A percentile compares a stretch with the other conserved stretches of the same genome.
phyloP scores from a whole-genome alignment of 2,797 vertebrate species.

The Microctenopoma steveboyesi region DNA sequence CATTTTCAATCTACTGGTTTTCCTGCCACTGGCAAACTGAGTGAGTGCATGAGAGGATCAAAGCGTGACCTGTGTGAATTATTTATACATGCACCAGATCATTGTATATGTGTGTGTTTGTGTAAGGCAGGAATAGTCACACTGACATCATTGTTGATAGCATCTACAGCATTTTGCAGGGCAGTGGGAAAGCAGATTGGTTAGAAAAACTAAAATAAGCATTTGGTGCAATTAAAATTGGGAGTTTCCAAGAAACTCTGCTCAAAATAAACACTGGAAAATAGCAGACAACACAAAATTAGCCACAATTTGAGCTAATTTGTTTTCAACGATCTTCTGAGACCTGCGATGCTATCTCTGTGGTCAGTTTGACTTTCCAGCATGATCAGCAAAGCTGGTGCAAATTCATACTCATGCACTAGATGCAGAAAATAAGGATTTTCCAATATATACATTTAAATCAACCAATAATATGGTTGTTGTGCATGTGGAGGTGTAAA shows the following conservation, averaged over 20 bases:
- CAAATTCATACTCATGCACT: slow-evolving; percentile 28
- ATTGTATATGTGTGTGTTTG: slow-evolving; percentile 61
- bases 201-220: slow-evolving; percentile 74
- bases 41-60: slow-evolving; percentile 84
- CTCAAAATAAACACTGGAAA: slow-evolving; percentile 84
- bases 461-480: background rate
- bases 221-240: slow-evolving; percentile 76
- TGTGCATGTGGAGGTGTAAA: background rate
- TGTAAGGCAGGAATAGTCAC: slow-evolving; percentile 84
- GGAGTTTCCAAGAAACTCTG: slow-evolving; percentile 84
- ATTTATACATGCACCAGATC: slow-evolving; percentile 73
- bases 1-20: slow-evolving; percentile 89
- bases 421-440: slow-evolving; percentile 6
- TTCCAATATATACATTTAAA: background rate
- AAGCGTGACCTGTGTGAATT: slow-evolving; percentile 83
- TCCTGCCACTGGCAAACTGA: slow-evolving; percentile 86
- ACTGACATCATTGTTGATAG: slow-evolving; percentile 91
- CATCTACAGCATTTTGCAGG: slow-evolving; percentile 88
- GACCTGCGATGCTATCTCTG: slow-evolving; percentile 81
- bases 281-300: slow-evolving; percentile 84
- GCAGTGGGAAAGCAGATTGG: slow-evolving; percentile 79
- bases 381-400: slow-evolving; percentile 61
- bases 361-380: slow-evolving; percentile 72
- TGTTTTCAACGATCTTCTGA: slow-evolving; percentile 79
- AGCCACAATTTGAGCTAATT: slow-evolving; percentile 81